Evolutionary conservation across 2,888 invertebrate species (phyloP), one percentile per base, ranked within the genome.

Genomic region (Polyommatus icarus): DNA sequence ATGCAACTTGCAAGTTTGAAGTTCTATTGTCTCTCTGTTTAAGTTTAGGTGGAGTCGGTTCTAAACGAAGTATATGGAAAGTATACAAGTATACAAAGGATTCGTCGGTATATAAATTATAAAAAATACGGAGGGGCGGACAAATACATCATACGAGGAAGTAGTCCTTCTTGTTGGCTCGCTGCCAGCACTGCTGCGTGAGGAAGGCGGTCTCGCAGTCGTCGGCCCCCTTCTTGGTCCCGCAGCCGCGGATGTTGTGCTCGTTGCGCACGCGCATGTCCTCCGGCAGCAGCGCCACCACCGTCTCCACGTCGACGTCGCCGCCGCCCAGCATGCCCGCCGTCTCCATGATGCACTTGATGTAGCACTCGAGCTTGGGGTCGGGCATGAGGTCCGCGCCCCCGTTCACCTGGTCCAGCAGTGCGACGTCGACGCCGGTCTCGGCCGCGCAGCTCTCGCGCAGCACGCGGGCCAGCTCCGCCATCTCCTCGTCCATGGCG

Each of bases 341-440:
- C 40, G 90, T 92, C 85, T 93, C 93, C 93, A 93, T 91, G 29
- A 88, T 85, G 83, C 93, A 93, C 83, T 92, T 91, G 80, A 91
- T 86, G 86, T 93, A 93, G 84, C 93, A 93, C 82, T 92, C 91
- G 76, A 93, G 85, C 79, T 85, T 86, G 0, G 82, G 81, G 82
- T 92, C 92, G 0, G 87, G 84, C 84, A 85, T 83, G 20, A 93
- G 83, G 18, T 86, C 86, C 0, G 87, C 86, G n/a, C 93, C 93
- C 6, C 78, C 87, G 83, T 93, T 90, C 1, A 92, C 86, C 40
- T 84, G 81, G 59, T 89, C 88, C 54, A 93, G 82, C 18, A 91
- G 84, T 71, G 84, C 78, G 20, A 85, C 6, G 81, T 91, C 91
- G 0, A 86, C 92, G n/a, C 87, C 89, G 0, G 88, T 88, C 81